Evolutionary conservation across 2,797 vertebrate genomes (phyloP).

Genomic region (Lepilemur ruficaudatus): DNA sequence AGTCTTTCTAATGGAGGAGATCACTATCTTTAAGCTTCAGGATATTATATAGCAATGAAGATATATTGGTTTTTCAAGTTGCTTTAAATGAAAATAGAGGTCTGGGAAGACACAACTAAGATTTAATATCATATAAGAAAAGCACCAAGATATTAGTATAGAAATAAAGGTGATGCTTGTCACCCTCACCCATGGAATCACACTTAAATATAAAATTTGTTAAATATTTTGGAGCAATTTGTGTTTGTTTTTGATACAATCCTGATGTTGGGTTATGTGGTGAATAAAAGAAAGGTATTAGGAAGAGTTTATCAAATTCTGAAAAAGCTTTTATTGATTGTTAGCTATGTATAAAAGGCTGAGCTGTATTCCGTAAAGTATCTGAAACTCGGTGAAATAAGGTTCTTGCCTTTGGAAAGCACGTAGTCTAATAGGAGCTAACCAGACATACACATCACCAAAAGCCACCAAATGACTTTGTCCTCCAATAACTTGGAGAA

Average conservation of each 20-base stretch:
- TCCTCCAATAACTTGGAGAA: not conserved
- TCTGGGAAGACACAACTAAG: not conserved
- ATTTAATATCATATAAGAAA: not conserved
- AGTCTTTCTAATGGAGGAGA: not conserved
- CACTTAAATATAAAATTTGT: not conserved
- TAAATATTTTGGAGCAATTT: not conserved
- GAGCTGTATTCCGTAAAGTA: not conserved
- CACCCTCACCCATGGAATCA: not conserved
- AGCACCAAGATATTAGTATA: not conserved
- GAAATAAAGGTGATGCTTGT: not conserved
- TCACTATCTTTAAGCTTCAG: not conserved
- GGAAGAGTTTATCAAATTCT: not conserved
- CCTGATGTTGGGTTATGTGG: not conserved
- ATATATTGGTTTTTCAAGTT: slow-evolving; percentile 2
- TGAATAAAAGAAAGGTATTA: not conserved
- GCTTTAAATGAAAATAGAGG: not conserved
- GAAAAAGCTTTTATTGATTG: not conserved
- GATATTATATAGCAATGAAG: not conserved
- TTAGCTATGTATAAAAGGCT: not conserved
- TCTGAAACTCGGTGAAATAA: not conserved
- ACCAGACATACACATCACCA: too few species aligned
- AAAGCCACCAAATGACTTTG: not conserved
- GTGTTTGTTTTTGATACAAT: not conserved
- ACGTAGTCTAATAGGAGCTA: not conserved
- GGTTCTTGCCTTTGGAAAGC: not conserved